Evolutionary conservation across 2,113 vertebrate genomes (phyloP).

Genomic region (Cacatua alba): DNA sequence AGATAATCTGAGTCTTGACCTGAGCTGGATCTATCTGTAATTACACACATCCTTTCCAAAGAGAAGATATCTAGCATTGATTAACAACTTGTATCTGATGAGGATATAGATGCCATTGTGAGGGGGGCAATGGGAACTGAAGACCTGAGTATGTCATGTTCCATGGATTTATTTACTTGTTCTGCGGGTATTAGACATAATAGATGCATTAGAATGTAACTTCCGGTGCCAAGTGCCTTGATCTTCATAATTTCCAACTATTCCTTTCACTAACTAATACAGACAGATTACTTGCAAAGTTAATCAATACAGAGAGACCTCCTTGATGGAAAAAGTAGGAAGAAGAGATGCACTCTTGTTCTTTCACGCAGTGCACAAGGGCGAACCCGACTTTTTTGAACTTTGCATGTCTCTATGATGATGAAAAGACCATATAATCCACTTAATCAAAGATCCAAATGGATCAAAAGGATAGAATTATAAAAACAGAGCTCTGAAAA

Average conservation of each 20-base stretch:
- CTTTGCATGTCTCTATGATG: neutral
- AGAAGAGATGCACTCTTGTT: neutral
- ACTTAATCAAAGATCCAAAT: neutral
- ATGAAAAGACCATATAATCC: neutral
- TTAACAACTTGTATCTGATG: neutral
- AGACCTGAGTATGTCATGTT: neutral
- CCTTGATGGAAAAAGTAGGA: neutral
- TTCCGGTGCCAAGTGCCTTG: neutral
- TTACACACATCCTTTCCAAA: neutral
- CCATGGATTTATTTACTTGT: neutral
- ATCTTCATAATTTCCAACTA: neutral
- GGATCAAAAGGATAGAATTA: neutral
- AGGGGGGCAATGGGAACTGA: neutral
- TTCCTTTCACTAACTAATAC: neutral
- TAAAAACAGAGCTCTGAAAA: neutral
- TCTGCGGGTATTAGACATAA: neutral
- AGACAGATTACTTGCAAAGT: neutral
- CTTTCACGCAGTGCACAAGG: neutral
- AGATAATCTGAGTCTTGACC: neutral
- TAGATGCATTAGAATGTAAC: neutral
- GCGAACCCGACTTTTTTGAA: neutral
- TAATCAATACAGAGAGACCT: neutral
- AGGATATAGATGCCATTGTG: neutral
- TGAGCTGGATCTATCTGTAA: neutral
- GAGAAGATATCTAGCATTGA: neutral